Evolutionary conservation across 2,888 invertebrate genomes (phyloP).

Genomic region (Graphium colonna): DNA sequence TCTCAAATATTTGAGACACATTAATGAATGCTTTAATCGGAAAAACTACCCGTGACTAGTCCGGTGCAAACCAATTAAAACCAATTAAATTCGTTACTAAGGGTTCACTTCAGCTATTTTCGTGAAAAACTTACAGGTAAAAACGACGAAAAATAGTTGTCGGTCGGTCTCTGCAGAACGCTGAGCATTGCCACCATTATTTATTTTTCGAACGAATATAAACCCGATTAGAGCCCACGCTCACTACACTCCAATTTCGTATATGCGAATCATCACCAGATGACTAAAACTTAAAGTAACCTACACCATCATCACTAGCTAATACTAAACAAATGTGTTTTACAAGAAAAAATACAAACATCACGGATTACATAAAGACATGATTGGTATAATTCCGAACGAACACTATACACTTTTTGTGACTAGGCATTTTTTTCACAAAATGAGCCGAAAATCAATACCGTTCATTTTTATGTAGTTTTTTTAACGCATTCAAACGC

Average conservation of each 20-base stretch:
- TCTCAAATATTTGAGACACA: too few relatives aligned
- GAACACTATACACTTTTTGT: background rate
- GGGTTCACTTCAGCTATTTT: background rate
- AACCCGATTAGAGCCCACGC: slow-evolving; percentile 45
- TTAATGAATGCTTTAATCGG: too few relatives aligned
- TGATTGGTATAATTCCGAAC: too few relatives aligned
- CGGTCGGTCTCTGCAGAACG: slow-evolving; percentile 47
- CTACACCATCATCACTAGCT: too few relatives aligned
- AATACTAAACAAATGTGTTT: background rate
- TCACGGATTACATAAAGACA: background rate
- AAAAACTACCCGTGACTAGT: too few relatives aligned
- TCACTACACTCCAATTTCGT: slow-evolving; percentile 44
- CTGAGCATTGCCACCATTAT: slow-evolving; percentile 60
- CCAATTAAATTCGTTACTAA: too few relatives aligned
- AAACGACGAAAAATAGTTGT: slow-evolving; percentile 66
- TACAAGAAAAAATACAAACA: too few relatives aligned
- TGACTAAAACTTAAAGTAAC: too few relatives aligned
- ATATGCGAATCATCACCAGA: background rate
- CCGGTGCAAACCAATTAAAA: too few relatives aligned
- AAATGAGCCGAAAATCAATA: background rate
- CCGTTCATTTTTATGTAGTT: background rate
- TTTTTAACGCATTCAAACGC: background rate
- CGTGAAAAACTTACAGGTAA: slow-evolving; percentile 60
- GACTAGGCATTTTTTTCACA: background rate
- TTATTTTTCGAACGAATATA: slow-evolving; percentile 35